A percentile compares a stretch with the other conserved stretches of the same genome.
These are phyloP conservation scores for Atta cephalotes DNA, from an alignment of 1,140 invertebrate genomes.

Conservation along the genomic window DNA sequence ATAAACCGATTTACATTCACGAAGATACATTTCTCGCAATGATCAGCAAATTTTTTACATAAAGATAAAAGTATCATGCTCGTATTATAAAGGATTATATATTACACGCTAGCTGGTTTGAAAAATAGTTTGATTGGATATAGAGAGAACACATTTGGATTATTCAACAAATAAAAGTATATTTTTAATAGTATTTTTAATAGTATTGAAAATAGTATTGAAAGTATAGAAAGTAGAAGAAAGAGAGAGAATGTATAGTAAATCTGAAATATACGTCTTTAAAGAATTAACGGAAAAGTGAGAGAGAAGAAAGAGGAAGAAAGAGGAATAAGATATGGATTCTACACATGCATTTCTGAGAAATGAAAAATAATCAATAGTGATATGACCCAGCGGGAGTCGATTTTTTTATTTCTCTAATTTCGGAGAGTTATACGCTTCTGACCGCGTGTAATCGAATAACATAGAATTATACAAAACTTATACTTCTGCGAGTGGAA, in stretches of 20 bases:
- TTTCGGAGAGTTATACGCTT: constrained; percentile 53
- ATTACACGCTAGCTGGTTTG: neutral
- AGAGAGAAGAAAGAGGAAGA: neutral
- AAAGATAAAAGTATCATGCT: neutral
- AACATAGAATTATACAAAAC: constrained; percentile 41
- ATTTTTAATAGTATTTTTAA: neutral
- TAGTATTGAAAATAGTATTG: neutral
- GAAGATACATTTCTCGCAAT: no score
- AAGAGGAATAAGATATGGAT: neutral
- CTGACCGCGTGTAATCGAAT: constrained; percentile 54
- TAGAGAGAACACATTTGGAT: neutral
- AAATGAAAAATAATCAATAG: constrained; percentile 56
- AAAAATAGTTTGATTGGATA: constrained; percentile 1
- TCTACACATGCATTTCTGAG: constrained; percentile 14
- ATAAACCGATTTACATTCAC: constrained; percentile 16
- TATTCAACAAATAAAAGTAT: neutral
- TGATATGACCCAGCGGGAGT: constrained; percentile 7
- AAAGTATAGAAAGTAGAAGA: neutral
- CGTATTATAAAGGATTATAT: neutral
- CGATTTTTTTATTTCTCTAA: constrained; percentile 54
- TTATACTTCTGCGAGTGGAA: constrained; percentile 39
- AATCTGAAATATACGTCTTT: neutral
- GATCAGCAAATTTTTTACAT: neutral
- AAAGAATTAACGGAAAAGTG: neutral
- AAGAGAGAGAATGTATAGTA: neutral